Conservation (phyloP, 35 echinoderm and acorn worm species). For the Chiridota heheva region DNA sequence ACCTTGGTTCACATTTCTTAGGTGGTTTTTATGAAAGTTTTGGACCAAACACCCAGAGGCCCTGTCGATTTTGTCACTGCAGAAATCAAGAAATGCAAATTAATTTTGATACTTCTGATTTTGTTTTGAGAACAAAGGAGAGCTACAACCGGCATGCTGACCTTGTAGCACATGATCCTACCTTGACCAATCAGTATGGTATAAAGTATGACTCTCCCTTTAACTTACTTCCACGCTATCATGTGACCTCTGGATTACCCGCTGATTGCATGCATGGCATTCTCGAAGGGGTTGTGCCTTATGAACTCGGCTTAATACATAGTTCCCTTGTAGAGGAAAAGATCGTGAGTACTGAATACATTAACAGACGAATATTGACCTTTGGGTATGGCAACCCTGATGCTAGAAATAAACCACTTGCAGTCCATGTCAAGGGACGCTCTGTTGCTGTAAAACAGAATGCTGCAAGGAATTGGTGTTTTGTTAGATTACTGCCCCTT, state of each 20-base stretch:
- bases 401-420: constrained; percentile 42
- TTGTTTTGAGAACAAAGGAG: constrained; percentile 26
- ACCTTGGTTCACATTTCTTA: constrained; percentile 34
- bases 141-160: constrained; percentile 20
- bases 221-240: constrained; percentile 2
- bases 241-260: constrained; percentile 25
- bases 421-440: constrained; percentile 13
- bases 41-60: constrained; percentile 35
- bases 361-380: constrained; percentile 12
- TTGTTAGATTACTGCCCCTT: constrained; percentile 23
- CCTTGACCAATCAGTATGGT: constrained; percentile 23
- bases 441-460: constrained; percentile 30
- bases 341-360: background rate
- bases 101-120: constrained; percentile 30
- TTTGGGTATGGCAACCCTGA: constrained; percentile 8
- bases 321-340: background rate
- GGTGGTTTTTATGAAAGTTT: constrained; percentile 50
- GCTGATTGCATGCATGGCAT: too few relatives aligned
- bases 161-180: background rate
- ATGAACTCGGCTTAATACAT: constrained; percentile 25
- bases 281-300: constrained; percentile 31
- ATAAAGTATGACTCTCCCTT: constrained; percentile 20
- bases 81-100: constrained; percentile 32
- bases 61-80: constrained; percentile 32
- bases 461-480: constrained; percentile 47